These are phyloP conservation scores for Hydropsyche betteni DNA, from an alignment of 2,888 invertebrate species.

Conservation along the genomic window DNA sequence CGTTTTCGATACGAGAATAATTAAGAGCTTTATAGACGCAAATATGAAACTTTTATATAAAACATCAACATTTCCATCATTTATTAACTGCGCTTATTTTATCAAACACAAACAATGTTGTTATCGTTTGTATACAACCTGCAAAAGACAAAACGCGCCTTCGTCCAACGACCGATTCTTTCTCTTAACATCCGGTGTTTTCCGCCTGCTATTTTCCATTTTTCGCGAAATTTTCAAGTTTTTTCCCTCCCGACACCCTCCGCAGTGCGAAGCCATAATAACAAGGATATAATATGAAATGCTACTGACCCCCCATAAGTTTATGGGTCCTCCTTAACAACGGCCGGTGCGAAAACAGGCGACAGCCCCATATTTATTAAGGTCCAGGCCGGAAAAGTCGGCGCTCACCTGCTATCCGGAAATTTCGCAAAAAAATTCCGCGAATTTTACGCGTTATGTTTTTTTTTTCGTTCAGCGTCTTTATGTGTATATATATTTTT, in stretches of 20 bases:
- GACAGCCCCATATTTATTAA: constrained; percentile 36
- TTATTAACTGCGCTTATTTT: too few species aligned
- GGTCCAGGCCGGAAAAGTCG: constrained; percentile 19
- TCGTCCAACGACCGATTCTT: too few species aligned
- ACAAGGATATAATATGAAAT: constrained; percentile 4
- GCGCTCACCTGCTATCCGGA: constrained; percentile 36
- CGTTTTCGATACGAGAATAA: too few species aligned
- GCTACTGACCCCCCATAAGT: constrained; percentile 27
- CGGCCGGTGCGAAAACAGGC: constrained; percentile 20
- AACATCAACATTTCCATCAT: too few species aligned
- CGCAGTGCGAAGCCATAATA: constrained; percentile 6
- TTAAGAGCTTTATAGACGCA: too few species aligned
- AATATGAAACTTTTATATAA: too few species aligned
- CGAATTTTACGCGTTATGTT: not conserved
- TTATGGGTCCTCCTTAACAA: constrained; percentile 28
- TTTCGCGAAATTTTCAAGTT: not conserved
- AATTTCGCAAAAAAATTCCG: constrained; percentile 38
- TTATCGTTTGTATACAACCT: too few species aligned
- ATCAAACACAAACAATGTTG: too few species aligned
- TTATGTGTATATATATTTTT: too few species aligned
- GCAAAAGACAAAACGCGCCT: too few species aligned
- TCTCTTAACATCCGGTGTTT: not conserved
- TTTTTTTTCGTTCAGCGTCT: not conserved
- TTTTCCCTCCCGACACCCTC: not conserved
- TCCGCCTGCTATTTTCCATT: not conserved